Percentiles rank a stretch among this genome's conserved stretches.
Conservation (phyloP, 2,113 vertebrate genomes). For the Platysternon megacephalum region DNA sequence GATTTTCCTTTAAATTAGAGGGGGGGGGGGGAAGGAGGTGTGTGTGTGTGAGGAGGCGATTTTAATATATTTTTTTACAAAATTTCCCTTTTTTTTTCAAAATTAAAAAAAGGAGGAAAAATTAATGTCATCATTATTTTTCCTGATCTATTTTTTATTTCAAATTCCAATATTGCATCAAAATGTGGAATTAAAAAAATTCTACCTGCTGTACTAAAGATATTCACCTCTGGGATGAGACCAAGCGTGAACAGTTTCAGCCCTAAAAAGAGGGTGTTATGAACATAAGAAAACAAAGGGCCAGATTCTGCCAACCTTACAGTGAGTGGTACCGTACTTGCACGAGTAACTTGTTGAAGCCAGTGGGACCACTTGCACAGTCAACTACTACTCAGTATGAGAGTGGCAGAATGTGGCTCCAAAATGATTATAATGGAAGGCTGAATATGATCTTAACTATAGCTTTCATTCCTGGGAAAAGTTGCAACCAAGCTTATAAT, state of each 20-base stretch:
- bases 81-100: neutral
- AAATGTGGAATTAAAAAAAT: neutral
- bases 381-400: neutral
- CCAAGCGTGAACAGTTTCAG: neutral
- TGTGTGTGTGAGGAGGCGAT: neutral
- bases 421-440: conserved; percentile 32
- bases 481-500: conserved; percentile 60
- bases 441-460: conserved; percentile 70
- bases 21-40: too few species aligned
- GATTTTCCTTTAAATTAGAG: neutral
- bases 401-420: neutral
- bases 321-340: neutral
- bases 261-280: neutral
- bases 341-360: neutral
- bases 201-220: neutral
- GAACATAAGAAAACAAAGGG: neutral
- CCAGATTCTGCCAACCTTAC: neutral
- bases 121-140: neutral
- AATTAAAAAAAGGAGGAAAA: neutral
- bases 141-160: neutral
- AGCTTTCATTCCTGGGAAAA: conserved; percentile 57
- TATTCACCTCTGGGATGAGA: neutral
- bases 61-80: neutral
- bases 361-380: neutral
- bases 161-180: neutral